Conservation (phyloP, 2,888 invertebrate genomes). For the Neoscelio sp. region DNA sequence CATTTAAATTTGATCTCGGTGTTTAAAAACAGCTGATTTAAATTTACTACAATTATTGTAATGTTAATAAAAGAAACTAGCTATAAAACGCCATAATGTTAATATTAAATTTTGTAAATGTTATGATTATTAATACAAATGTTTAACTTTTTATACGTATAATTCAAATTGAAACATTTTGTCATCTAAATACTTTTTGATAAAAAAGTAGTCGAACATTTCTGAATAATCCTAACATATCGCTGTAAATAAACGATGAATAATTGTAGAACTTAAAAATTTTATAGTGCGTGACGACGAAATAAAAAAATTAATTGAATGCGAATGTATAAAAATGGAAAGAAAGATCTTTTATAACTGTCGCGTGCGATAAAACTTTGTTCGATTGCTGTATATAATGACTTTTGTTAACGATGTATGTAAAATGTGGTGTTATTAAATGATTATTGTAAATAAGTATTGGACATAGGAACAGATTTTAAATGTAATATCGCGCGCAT, state of each 20-base stretch:
- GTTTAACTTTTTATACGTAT: too few relatives aligned
- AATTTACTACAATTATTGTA: too few relatives aligned
- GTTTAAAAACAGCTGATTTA: constrained; percentile 19
- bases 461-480: constrained; percentile 60
- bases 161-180: too few relatives aligned
- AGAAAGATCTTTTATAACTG: background rate
- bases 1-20: constrained; percentile 61
- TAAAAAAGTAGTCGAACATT: constrained; percentile 33
- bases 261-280: constrained; percentile 22
- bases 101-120: constrained; percentile 22
- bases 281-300: constrained; percentile 26
- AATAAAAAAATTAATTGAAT: too few relatives aligned
- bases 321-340: background rate
- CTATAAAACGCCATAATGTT: constrained; percentile 50
- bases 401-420: constrained; percentile 60
- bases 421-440: constrained; percentile 57
- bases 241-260: constrained; percentile 52
- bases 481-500: constrained; percentile 59
- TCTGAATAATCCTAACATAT: constrained; percentile 59
- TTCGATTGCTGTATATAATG: constrained; percentile 44
- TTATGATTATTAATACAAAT: constrained; percentile 56
- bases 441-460: constrained; percentile 63
- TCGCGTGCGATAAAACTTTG: constrained; percentile 15
- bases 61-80: too few relatives aligned
- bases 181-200: too few relatives aligned